Conservation (phyloP, 2,888 invertebrate genomes). For the Norana najaformis region DNA sequence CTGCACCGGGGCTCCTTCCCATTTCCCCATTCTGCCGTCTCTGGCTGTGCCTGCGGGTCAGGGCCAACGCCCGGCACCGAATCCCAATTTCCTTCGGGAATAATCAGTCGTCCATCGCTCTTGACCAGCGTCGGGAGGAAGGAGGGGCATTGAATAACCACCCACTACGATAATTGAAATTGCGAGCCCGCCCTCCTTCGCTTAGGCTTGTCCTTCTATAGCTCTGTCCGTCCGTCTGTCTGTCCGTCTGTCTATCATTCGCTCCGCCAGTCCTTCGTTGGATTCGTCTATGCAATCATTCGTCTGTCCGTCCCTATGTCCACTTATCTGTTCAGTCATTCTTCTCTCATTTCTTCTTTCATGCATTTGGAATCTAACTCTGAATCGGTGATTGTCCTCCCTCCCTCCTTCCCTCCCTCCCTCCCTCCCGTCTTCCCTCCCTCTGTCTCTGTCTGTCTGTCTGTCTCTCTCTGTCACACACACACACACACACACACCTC, state of each 20-base stretch:
- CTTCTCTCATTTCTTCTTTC: too few species aligned
- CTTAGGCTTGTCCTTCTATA: not conserved
- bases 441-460: not conserved
- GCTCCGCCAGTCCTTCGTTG: too few species aligned
- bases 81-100: slow-evolving; percentile 26
- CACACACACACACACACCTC: too few species aligned
- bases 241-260: not conserved
- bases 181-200: slow-evolving; percentile 10
- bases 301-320: not conserved
- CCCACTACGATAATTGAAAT: slow-evolving; percentile 24
- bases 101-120: slow-evolving; percentile 19
- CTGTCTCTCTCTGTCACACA: too few species aligned
- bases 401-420: too few species aligned
- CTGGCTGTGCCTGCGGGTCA: not conserved
- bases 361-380: too few species aligned
- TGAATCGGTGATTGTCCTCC: too few species aligned
- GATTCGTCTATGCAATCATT: too few species aligned
- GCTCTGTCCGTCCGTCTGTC: not conserved
- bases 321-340: too few species aligned
- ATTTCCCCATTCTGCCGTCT: not conserved
- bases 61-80: not conserved
- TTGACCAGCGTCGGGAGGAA: not conserved
- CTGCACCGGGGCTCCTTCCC: slow-evolving; percentile 14
- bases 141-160: not conserved
- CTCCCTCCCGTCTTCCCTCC: too few species aligned